Evolutionary conservation across 37 sponge, comb jelly and placozoan genomes (phyloP).

Genomic region (Aphrocallistes beatrix): DNA sequence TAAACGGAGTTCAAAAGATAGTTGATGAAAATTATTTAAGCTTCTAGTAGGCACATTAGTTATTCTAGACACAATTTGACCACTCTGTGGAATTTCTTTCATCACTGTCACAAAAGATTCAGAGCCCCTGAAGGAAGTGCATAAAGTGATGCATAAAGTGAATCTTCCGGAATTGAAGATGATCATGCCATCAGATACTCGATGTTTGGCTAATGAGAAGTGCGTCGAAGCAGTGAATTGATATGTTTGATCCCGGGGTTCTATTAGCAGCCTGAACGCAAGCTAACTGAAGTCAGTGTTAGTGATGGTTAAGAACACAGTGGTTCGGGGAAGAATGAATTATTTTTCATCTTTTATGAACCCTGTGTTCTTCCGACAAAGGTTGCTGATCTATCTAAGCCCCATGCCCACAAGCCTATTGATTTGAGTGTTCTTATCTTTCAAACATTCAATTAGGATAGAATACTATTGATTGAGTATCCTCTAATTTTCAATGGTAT

Average conservation of each 20-base stretch:
- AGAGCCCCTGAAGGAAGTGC: too few relatives aligned
- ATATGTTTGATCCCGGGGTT: conserved; percentile 22
- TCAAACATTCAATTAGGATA: conserved; percentile 15
- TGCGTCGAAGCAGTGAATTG: too few relatives aligned
- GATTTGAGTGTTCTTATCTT: conserved; percentile 7
- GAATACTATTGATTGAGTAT: conserved; percentile 20
- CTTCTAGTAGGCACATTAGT: too few relatives aligned
- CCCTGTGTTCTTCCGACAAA: conserved; percentile 43
- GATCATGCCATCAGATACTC: too few relatives aligned
- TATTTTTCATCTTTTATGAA: conserved; percentile 31
- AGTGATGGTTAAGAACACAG: conserved; percentile 34
- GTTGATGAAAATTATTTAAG: too few relatives aligned
- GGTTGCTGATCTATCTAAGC: conserved; percentile 54
- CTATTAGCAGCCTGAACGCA: conserved; percentile 24
- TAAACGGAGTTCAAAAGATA: too few relatives aligned
- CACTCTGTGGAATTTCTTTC: too few relatives aligned
- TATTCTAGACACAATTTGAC: too few relatives aligned
- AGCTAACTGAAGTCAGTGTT: conserved; percentile 13
- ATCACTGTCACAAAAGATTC: too few relatives aligned
- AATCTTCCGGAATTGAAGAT: too few relatives aligned
- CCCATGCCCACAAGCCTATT: conserved; percentile 20
- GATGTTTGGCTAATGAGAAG: too few relatives aligned
- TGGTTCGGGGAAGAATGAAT: conserved; percentile 13
- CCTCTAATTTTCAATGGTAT: conserved; percentile 34
- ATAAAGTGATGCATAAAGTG: too few relatives aligned